phyloP scores from a whole-genome alignment of 2,797 vertebrate genomes.

The Sciaenops ocellatus region DNA sequence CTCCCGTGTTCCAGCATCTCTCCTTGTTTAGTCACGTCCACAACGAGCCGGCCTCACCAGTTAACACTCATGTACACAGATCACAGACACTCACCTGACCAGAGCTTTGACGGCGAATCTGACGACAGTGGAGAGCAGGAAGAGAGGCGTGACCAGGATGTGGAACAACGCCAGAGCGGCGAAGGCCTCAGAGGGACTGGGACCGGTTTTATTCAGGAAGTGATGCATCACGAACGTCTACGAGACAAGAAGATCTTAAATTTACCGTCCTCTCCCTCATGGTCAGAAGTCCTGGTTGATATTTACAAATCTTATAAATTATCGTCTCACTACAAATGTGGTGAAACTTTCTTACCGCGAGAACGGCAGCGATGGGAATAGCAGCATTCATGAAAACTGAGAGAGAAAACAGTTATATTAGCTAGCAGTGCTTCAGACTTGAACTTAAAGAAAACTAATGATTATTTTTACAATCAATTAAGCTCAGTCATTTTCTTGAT shows the following conservation, averaged over 20 bases:
- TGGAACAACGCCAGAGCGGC: slow-evolving; percentile 95
- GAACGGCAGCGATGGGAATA: slow-evolving; percentile 96
- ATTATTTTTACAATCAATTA: too few species aligned
- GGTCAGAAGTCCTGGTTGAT: background rate
- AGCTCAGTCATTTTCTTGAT: too few species aligned
- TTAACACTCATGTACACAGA: too few species aligned
- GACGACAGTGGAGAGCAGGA: slow-evolving; percentile 97
- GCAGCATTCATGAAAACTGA: slow-evolving; percentile 99
- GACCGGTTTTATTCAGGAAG: slow-evolving; percentile 69
- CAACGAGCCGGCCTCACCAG: too few species aligned
- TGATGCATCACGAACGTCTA: slow-evolving; percentile 93
- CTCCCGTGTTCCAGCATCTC: slow-evolving; percentile 25
- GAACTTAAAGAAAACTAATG: too few species aligned
- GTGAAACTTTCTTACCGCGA: slow-evolving; percentile 88
- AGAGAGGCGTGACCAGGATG: slow-evolving; percentile 96
- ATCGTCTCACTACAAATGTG: background rate
- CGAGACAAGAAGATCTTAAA: background rate
- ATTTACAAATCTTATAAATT: background rate
- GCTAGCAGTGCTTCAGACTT: too few species aligned
- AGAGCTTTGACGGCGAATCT: slow-evolving; percentile 97
- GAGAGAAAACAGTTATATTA: background rate
- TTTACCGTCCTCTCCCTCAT: background rate
- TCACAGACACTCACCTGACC: slow-evolving; percentile 86
- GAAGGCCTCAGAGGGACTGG: slow-evolving; percentile 91
- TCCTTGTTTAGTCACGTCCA: slow-evolving; percentile 19